These are phyloP conservation scores for Scolopax mira DNA, from an alignment of 2,113 vertebrate genomes.

Conservation along the genomic window DNA sequence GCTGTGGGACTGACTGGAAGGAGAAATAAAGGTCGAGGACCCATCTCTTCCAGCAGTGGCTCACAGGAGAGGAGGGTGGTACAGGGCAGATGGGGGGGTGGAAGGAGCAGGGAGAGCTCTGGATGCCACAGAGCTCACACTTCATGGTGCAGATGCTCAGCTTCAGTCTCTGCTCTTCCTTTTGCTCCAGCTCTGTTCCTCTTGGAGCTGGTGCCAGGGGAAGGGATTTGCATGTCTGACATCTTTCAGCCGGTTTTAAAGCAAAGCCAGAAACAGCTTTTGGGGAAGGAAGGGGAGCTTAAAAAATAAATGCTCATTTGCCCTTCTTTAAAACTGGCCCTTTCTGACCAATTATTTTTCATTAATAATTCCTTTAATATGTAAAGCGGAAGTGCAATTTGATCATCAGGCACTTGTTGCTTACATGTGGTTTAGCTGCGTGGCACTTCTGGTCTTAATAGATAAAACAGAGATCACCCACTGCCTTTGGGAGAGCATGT, in stretches of 20 bases:
- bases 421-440: background rate
- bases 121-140: background rate
- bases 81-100: background rate
- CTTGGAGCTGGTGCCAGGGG: background rate
- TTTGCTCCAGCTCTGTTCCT: background rate
- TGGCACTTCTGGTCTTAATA: background rate
- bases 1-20: background rate
- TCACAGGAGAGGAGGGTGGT: background rate
- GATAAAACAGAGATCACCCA: background rate
- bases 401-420: background rate
- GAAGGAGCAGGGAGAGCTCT: background rate
- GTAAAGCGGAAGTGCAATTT: background rate
- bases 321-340: background rate
- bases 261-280: background rate
- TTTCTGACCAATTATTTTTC: background rate
- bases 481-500: background rate
- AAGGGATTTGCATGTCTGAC: conserved; percentile 10
- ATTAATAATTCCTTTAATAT: background rate
- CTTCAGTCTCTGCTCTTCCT: background rate
- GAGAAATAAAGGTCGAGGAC: background rate
- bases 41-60: background rate
- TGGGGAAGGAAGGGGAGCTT: background rate
- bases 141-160: background rate
- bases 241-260: conserved; percentile 10
- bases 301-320: background rate